phyloP scores from a whole-genome alignment of 2,888 invertebrate species.

The Mythimna albipuncta region DNA sequence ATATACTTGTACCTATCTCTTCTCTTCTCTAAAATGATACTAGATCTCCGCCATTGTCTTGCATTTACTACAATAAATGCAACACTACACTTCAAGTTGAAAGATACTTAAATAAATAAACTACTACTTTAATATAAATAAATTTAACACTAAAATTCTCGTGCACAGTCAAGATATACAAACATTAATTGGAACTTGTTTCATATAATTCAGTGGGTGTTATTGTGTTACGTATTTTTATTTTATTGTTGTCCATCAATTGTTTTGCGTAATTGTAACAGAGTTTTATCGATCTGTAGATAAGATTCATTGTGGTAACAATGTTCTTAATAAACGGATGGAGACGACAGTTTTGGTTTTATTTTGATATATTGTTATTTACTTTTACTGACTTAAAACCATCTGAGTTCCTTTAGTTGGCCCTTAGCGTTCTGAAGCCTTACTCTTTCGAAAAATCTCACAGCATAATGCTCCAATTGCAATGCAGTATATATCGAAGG shows the following conservation, averaged over 20 bases:
- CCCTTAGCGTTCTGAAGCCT: too few relatives aligned
- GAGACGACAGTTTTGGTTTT: constrained; percentile 72
- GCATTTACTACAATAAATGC: constrained; percentile 14
- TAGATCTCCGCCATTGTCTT: not conserved
- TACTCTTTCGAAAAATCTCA: too few relatives aligned
- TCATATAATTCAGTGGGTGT: constrained; percentile 59
- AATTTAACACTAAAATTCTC: constrained; percentile 7
- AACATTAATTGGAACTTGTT: constrained; percentile 30
- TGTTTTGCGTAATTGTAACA: constrained; percentile 86
- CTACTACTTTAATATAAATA: too few relatives aligned
- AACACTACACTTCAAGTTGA: constrained; percentile 46
- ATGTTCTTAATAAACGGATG: constrained; percentile 89
- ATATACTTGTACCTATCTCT: too few relatives aligned
- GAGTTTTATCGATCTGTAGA: constrained; percentile 87
- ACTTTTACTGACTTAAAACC: too few relatives aligned
- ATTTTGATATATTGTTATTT: constrained; percentile 56
- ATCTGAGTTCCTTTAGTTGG: too few relatives aligned
- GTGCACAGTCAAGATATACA: constrained; percentile 24
- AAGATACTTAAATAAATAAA: not conserved
- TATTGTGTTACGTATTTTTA: constrained; percentile 78
- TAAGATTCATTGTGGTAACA: constrained; percentile 83
- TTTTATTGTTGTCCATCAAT: constrained; percentile 88
- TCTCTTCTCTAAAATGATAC: too few relatives aligned
- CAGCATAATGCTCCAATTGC: too few relatives aligned
- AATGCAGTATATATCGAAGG: too few relatives aligned